Evolutionary conservation across 1,140 invertebrate species (phyloP).

Genomic region (Pissodes strobi): DNA sequence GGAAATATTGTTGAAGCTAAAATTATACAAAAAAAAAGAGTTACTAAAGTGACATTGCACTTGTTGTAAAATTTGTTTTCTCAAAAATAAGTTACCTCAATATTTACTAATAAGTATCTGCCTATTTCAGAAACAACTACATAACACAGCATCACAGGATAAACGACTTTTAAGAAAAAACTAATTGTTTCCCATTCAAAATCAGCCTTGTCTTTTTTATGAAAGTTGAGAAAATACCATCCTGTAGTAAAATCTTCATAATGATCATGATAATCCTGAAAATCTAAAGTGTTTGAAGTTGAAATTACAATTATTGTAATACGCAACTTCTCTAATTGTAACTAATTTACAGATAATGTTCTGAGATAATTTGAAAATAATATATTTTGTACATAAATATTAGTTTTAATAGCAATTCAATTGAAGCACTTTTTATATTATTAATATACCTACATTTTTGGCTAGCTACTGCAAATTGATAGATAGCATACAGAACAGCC

Average conservation of each 20-base stretch:
- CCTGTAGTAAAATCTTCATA: conserved; percentile 53
- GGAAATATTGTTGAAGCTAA: conserved; percentile 35
- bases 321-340: too few species aligned
- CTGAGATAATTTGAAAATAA: too few species aligned
- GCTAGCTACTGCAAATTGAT: conserved; percentile 24
- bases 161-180: conserved; percentile 53
- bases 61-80: too few species aligned
- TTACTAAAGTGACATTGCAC: too few species aligned
- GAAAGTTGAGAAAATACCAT: conserved; percentile 55
- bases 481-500: conserved; percentile 40
- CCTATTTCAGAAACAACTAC: conserved; percentile 49
- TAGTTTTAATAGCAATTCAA: too few species aligned
- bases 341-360: too few species aligned
- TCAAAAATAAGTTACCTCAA: conserved; percentile 10
- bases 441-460: conserved; percentile 28
- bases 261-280: conserved; percentile 41
- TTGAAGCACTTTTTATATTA: too few species aligned
- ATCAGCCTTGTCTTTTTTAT: conserved; percentile 59
- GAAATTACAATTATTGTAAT: too few species aligned
- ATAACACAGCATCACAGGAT: conserved; percentile 57
- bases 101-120: background rate
- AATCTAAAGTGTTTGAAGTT: too few species aligned
- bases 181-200: conserved; percentile 61
- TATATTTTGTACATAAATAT: too few species aligned
- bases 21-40: too few species aligned